These are phyloP conservation scores for Sylvia atricapilla DNA, from an alignment of 2,113 vertebrate genomes.

Conservation along the genomic window DNA sequence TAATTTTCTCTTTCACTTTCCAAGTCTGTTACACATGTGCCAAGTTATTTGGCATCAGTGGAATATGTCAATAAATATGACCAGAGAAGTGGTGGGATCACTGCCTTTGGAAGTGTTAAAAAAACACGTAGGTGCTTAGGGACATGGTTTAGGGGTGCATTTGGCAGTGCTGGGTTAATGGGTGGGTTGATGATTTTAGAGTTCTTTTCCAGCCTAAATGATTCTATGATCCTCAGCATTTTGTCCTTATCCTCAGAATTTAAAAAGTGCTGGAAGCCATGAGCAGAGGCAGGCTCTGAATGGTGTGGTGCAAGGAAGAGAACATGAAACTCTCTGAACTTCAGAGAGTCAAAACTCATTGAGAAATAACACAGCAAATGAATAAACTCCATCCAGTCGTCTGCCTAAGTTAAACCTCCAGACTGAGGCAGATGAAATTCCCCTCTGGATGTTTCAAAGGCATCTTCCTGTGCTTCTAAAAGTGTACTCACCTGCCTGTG, in stretches of 20 bases:
- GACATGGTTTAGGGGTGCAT: not conserved
- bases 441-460: not conserved
- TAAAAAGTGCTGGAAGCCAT: not conserved
- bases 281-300: not conserved
- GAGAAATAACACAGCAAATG: not conserved
- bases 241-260: not conserved
- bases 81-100: not conserved
- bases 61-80: not conserved
- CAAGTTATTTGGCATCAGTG: not conserved
- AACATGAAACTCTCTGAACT: not conserved
- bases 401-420: not conserved
- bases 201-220: not conserved
- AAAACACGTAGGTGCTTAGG: not conserved
- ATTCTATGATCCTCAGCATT: not conserved
- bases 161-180: not conserved
- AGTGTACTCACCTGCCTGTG: rapidly evolving
- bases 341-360: not conserved
- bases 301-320: not conserved
- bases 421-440: not conserved
- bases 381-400: not conserved
- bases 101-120: not conserved
- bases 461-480: not conserved
- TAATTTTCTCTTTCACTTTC: not conserved
- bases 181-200: not conserved
- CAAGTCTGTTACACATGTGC: not conserved